Conservation (phyloP, 2,797 vertebrate species). For the Pseudotriccus pelzelni region DNA sequence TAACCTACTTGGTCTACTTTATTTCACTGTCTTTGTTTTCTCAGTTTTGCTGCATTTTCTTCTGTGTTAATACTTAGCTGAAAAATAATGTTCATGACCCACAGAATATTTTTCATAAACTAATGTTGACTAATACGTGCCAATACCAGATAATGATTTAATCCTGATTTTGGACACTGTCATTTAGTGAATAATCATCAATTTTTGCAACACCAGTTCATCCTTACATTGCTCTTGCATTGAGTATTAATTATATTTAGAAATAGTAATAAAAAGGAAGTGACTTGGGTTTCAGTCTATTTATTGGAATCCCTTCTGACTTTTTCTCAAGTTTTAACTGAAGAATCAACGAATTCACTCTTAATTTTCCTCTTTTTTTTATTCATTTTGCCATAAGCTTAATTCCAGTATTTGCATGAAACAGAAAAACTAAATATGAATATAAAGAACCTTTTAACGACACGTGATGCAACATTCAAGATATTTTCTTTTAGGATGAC, state of each 20-base stretch:
- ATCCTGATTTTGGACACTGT: neutral
- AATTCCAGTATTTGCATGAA: neutral
- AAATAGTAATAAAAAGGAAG: neutral
- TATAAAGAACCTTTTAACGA: neutral
- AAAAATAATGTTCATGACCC: neutral
- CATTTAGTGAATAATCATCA: neutral
- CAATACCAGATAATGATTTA: neutral
- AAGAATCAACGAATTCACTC: rapidly evolving
- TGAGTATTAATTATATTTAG: neutral
- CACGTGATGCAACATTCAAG: neutral
- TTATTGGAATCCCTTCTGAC: neutral
- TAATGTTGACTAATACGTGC: neutral
- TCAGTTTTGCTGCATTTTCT: neutral
- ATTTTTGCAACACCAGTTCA: neutral
- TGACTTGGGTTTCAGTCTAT: neutral
- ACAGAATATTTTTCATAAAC: neutral
- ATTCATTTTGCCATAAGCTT: neutral
- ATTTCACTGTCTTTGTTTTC: neutral
- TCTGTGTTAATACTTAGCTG: neutral
- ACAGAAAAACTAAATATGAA: neutral
- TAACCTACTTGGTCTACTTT: neutral
- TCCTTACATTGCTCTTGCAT: neutral
- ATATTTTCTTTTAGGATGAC: neutral
- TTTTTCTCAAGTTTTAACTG: neutral
- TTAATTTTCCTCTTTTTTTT: neutral